Conservation (phyloP, 2,888 invertebrate genomes). For the Drosophila setosimentum region DNA sequence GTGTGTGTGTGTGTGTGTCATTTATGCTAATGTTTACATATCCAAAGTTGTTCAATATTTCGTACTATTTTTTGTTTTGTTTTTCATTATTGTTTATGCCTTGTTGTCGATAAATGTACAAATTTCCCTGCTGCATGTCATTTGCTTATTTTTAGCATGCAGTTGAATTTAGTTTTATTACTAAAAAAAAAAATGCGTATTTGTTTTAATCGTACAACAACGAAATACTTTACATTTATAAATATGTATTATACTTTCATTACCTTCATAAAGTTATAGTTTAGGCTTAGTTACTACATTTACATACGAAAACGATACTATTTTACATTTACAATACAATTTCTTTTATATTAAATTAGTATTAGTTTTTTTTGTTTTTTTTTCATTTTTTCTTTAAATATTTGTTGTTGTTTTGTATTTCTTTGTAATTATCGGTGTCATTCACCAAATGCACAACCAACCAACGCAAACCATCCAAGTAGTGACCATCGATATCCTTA, state of each 20-base stretch:
- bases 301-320: slow-evolving; percentile 62
- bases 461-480: neutral
- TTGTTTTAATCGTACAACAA: slow-evolving; percentile 76
- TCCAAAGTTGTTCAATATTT: slow-evolving; percentile 36
- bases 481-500: slow-evolving; percentile 4
- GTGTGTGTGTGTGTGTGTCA: slow-evolving; percentile 20
- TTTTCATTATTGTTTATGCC: slow-evolving; percentile 54
- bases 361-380: slow-evolving; percentile 27
- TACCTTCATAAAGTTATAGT: slow-evolving; percentile 47
- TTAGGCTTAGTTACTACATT: slow-evolving; percentile 54
- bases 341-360: slow-evolving; percentile 53
- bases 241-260: slow-evolving; percentile 57
- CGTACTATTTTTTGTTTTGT: slow-evolving; percentile 32
- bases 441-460: slow-evolving; percentile 24
- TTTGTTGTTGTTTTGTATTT: slow-evolving; percentile 23
- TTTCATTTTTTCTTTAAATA: slow-evolving; percentile 9
- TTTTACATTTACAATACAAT: slow-evolving; percentile 59
- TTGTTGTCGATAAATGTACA: slow-evolving; percentile 51
- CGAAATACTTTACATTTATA: slow-evolving; percentile 77
- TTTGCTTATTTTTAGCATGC: slow-evolving; percentile 25
- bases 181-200: slow-evolving; percentile 75
- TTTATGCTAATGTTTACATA: slow-evolving; percentile 45
- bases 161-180: slow-evolving; percentile 54
- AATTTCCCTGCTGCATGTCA: slow-evolving; percentile 39
- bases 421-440: slow-evolving; percentile 35